These are phyloP conservation scores for Drosophila demipolita DNA, from an alignment of 2,888 invertebrate species.

Conservation along the genomic window DNA sequence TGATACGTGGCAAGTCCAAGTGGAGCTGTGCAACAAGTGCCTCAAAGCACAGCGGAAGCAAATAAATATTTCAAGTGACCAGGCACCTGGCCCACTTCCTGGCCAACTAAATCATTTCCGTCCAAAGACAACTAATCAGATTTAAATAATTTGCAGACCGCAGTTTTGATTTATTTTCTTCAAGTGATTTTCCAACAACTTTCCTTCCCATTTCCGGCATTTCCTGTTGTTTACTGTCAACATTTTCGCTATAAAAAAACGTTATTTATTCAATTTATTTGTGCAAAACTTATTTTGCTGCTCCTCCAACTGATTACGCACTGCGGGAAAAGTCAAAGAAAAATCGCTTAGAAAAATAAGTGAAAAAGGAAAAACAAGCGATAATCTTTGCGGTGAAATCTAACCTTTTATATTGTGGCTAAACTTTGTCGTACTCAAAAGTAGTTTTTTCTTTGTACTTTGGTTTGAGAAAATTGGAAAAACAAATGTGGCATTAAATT, in stretches of 20 bases:
- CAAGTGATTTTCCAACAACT: conserved; percentile 2
- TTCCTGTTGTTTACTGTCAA: conserved; percentile 61
- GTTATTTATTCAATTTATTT: conserved; percentile 72
- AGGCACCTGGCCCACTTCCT: background rate
- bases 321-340: conserved; percentile 1
- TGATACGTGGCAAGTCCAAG: background rate
- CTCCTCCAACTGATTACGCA: conserved; percentile 52
- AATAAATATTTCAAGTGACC: background rate
- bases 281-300: conserved; percentile 63
- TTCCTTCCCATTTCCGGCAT: conserved; percentile 10
- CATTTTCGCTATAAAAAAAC: conserved; percentile 50
- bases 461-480: conserved; percentile 9
- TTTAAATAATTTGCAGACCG: conserved; percentile 43
- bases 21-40: background rate
- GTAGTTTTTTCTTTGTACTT: background rate
- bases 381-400: conserved; percentile 39
- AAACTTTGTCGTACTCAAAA: conserved; percentile 50
- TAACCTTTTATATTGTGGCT: conserved; percentile 41
- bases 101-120: conserved; percentile 37
- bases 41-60: background rate
- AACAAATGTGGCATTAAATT: conserved; percentile 24
- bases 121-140: conserved; percentile 49
- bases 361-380: conserved; percentile 54
- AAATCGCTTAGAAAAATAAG: conserved; percentile 36
- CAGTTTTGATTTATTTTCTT: background rate